Conservation (phyloP, 1,140 invertebrate species). For the Listronotus bonariensis region DNA sequence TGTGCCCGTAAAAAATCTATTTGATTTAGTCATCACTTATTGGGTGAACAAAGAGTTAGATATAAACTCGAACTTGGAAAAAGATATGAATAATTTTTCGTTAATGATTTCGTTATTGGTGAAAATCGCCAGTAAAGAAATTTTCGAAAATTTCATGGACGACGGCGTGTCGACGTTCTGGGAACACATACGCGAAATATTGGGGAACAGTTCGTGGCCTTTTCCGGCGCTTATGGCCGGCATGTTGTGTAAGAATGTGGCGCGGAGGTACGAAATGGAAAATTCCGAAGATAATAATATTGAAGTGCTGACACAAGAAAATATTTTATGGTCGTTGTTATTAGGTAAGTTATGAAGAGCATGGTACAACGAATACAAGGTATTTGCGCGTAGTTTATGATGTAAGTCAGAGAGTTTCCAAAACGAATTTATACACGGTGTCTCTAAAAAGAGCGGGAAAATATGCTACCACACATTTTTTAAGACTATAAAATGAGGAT, state of each 20-base stretch:
- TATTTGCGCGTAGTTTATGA: too few relatives aligned
- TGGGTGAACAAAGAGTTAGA: conserved; percentile 64
- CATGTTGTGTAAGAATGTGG: conserved; percentile 76
- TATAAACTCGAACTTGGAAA: conserved; percentile 57
- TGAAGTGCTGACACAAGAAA: conserved; percentile 84
- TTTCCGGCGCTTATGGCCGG: conserved; percentile 74
- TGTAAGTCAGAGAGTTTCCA: too few relatives aligned
- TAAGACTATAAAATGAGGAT: too few relatives aligned
- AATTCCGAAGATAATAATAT: conserved; percentile 59
- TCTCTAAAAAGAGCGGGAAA: too few relatives aligned
- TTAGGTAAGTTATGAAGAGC: conserved; percentile 66
- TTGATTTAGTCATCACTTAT: conserved; percentile 68
- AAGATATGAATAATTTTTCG: conserved; percentile 60
- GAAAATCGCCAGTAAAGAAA: conserved; percentile 54
- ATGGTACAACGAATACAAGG: too few relatives aligned
- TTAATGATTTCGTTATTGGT: conserved; percentile 57
- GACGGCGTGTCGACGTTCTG: conserved; percentile 76
- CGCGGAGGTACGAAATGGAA: conserved; percentile 60
- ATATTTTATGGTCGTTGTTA: conserved; percentile 82
- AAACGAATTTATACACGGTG: too few relatives aligned
- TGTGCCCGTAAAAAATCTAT: conserved; percentile 63
- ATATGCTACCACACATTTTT: too few relatives aligned
- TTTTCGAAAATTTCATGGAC: conserved; percentile 59
- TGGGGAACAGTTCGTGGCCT: conserved; percentile 72
- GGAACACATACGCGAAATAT: conserved; percentile 69